A percentile compares a stretch with the other conserved stretches of the same genome.
These are phyloP conservation scores for Bombus turneri DNA, from an alignment of 1,140 invertebrate genomes.

Conservation along the genomic window DNA sequence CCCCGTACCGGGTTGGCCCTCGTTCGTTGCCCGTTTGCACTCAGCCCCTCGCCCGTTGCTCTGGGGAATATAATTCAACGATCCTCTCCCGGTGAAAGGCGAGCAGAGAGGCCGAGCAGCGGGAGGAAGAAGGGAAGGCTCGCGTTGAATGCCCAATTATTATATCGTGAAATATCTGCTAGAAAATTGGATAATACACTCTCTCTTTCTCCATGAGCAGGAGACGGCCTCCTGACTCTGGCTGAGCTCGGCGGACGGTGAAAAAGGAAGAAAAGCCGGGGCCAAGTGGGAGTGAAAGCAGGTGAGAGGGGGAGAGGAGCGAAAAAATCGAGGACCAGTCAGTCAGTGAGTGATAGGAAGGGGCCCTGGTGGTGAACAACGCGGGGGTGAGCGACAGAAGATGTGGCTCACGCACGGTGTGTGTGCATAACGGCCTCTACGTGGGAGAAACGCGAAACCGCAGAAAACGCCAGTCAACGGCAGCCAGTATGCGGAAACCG, in stretches of 20 bases:
- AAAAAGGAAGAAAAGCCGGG: conserved; percentile 53
- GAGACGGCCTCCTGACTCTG: conserved; percentile 18
- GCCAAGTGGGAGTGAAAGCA: background rate
- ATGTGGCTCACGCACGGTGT: conserved; percentile 56
- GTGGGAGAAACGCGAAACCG: conserved; percentile 66
- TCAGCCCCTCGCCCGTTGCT: conserved; percentile 51
- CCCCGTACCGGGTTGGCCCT: conserved; percentile 48
- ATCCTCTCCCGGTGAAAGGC: conserved; percentile 61
- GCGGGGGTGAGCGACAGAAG: conserved; percentile 16
- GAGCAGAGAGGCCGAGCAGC: conserved; percentile 6
- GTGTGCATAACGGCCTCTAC: conserved; percentile 52
- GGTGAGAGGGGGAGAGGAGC: conserved; percentile 23
- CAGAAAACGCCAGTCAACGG: conserved; percentile 79
- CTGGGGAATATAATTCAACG: conserved; percentile 68
- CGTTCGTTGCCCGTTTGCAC: conserved; percentile 55
- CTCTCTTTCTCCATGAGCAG: conserved; percentile 32
- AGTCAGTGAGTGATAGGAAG: conserved; percentile 45
- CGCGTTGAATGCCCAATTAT: conserved; percentile 78
- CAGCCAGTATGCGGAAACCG: conserved; percentile 79
- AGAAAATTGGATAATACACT: conserved; percentile 77
- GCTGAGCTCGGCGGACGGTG: conserved; percentile 15
- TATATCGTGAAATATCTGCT: conserved; percentile 76
- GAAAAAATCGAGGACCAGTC: conserved; percentile 30
- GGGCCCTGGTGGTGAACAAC: conserved; percentile 13
- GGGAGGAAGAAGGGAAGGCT: conserved; percentile 33